Evolutionary conservation across 2,797 vertebrate species (phyloP), one percentile per base, ranked within the genome.

Genomic region (Macropodus opercularis): DNA sequence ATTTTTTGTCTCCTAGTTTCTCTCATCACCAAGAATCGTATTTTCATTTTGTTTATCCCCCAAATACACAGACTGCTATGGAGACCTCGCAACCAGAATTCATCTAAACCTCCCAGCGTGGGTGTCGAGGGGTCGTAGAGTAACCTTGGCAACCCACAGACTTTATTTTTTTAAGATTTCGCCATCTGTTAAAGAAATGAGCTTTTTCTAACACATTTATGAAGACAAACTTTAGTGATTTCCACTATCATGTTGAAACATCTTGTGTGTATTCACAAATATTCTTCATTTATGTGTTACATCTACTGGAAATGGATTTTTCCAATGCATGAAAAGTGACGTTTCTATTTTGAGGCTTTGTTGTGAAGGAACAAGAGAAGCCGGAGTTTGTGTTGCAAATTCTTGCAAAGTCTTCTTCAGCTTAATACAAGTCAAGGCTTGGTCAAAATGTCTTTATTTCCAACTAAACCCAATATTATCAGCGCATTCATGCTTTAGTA

Each of bases 61-160:
- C 31, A 71, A 56, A 81, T 68, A 81, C 24, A 70, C 54, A 69
- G 35, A 72, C 67, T 67, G 15, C 68, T 76, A 68, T 77, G 75
- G 75, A 69, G 68, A 83, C 52, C 39, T 38, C 17, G 8, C 42
- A 36, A 27, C 52, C n/a, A n/a, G n/a, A n/a, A 57, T 57, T 61
- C 47, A 58, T 36, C 49, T 36, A 11, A 31, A 26, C 11, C 4
- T 24, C 52, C 39, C n/a, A n/a, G 29, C 19, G 39, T 14, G 73
- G 59, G 57, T 3, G 27, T n/a, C 19, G n/a, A 41, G 24, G 12
- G 5, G 47, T 65, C 38, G 27, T n/a, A 22, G n/a, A 41, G 24
- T 14, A 6, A 50, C 63, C 38, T 36, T 27, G 31, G 23, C 19
- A 73, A 44, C 29, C 29, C 15, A 26, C 36, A 52, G 14, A 23